Conservation (phyloP, 2,888 invertebrate genomes). For the Flexamia atlantica region DNA sequence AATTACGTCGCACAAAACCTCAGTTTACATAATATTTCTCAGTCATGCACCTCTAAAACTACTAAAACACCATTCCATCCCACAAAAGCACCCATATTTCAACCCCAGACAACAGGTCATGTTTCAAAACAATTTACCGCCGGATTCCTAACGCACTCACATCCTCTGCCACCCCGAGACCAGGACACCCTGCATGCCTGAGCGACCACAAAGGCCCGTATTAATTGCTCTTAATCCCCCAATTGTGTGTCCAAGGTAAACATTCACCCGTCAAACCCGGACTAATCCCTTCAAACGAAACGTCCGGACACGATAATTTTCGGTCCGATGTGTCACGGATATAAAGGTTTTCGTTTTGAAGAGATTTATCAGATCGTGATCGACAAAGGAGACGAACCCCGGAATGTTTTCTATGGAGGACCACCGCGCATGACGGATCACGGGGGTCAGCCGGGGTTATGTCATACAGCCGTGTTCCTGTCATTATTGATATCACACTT, state of each 20-base stretch:
- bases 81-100: background rate
- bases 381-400: conserved; percentile 22
- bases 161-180: background rate
- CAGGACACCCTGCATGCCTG: conserved; percentile 28
- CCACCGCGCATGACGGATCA: conserved; percentile 26
- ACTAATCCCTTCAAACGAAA: conserved; percentile 30
- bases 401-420: conserved; percentile 9
- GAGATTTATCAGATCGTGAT: conserved; percentile 39
- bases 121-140: conserved; percentile 1
- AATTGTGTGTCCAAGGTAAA: conserved; percentile 41
- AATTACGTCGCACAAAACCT: too few species aligned
- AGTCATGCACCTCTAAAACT: too few species aligned
- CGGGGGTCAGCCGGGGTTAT: background rate
- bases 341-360: conserved; percentile 3
- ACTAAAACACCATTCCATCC: background rate
- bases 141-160: background rate
- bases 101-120: background rate
- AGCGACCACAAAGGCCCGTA: conserved; percentile 40
- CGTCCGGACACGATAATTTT: conserved; percentile 23
- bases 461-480: conserved; percentile 17
- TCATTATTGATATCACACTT: conserved; percentile 22
- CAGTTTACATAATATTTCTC: too few species aligned
- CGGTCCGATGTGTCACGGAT: conserved; percentile 16
- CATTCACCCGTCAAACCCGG: conserved; percentile 16
- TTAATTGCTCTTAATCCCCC: conserved; percentile 51